Evolutionary conservation across 2,113 vertebrate species (phyloP).

Genomic region (Addax nasomaculatus): DNA sequence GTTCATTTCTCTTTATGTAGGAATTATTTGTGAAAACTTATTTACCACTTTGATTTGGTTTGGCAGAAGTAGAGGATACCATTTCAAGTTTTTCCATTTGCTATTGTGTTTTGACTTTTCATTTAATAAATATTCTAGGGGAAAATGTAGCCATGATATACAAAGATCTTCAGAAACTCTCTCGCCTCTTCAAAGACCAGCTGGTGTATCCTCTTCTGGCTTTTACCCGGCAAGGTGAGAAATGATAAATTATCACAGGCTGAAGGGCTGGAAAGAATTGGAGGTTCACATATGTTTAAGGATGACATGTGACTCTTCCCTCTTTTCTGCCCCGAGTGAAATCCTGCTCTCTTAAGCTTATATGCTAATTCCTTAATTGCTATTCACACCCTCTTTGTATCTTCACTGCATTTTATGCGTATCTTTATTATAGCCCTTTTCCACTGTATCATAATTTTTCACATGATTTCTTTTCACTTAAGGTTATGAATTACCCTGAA

Average conservation of each 20-base stretch:
- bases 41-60: not conserved
- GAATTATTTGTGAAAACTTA: not conserved
- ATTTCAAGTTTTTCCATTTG: conserved; percentile 22
- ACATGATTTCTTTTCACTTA: not conserved
- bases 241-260: not conserved
- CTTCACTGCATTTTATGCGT: not conserved
- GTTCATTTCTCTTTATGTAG: not conserved
- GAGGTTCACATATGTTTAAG: not conserved
- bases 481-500: not conserved
- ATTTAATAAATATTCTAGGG: conserved; percentile 74
- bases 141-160: conserved; percentile 83
- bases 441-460: not conserved
- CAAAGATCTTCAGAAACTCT: conserved; percentile 90
- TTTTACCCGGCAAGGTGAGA: conserved; percentile 90
- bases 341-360: not conserved
- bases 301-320: not conserved
- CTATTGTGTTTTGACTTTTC: conserved; percentile 48
- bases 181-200: conserved; percentile 94
- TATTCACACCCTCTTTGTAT: not conserved
- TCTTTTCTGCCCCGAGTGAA: not conserved
- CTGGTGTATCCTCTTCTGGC: conserved; percentile 93
- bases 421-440: not conserved
- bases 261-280: not conserved
- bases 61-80: not conserved
- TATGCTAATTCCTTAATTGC: not conserved